A percentile compares a stretch with the other conserved stretches of the same genome.
These are phyloP conservation scores for Malacosoma neustria DNA, from an alignment of 2,888 invertebrate species.

Conservation along the genomic window DNA sequence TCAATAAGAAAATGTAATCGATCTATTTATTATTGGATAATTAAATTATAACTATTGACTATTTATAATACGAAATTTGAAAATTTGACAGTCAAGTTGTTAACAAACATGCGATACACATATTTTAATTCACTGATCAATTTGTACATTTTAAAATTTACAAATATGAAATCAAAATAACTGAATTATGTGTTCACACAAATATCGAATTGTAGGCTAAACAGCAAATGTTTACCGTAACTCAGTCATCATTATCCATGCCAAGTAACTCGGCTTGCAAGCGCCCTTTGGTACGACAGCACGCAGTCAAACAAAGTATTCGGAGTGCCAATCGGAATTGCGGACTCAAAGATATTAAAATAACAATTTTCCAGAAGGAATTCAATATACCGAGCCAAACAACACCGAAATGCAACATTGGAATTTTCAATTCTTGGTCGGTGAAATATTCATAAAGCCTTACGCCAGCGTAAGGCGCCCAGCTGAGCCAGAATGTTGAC, in stretches of 20 bases:
- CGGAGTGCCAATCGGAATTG: conserved; percentile 93
- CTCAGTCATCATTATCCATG: conserved; percentile 89
- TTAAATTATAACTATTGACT: too few relatives aligned
- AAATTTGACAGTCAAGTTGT: too few relatives aligned
- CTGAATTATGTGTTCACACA: too few relatives aligned
- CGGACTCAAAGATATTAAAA: conserved; percentile 91
- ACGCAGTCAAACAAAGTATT: conserved; percentile 90
- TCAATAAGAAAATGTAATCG: too few relatives aligned
- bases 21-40: too few relatives aligned
- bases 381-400: conserved; percentile 97
- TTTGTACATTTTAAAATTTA: too few relatives aligned
- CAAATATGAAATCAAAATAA: too few relatives aligned
- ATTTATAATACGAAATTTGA: too few relatives aligned
- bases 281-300: conserved; percentile 89
- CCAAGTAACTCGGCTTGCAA: conserved; percentile 90
- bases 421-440: conserved; percentile 79
- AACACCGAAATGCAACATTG: conserved; percentile 92
- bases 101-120: too few relatives aligned
- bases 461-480: conserved; percentile 93
- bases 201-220: too few relatives aligned
- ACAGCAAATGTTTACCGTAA: conserved; percentile 6
- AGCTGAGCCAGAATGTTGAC: conserved; percentile 92
- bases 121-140: too few relatives aligned
- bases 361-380: conserved; percentile 96
- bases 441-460: conserved; percentile 84